Base-by-base conservation (phyloP, 2,888 invertebrate genomes). In the Scrobipalpa costella region DNA sequence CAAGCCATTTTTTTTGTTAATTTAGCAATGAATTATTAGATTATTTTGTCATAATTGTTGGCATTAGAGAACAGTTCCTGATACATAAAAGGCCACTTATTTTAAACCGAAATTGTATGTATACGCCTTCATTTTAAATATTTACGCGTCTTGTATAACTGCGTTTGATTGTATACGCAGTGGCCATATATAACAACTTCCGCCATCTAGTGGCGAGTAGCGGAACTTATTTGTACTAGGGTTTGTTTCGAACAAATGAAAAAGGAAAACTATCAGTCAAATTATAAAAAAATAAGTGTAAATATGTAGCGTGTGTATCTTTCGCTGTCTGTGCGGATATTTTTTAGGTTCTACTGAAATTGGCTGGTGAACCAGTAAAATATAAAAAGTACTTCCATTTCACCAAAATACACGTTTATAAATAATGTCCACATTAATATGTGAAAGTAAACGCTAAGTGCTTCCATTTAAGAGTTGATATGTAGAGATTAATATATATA, bases 211-310 rank as follows among this genome's bases (percentile, higher is more conserved):
- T 64, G 71, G 71, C 63, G 64, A 68, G 66, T 78, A 78, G 74
- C 17, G n/a, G 58, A 66, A 66, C 64, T 66, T 34, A 15, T 9
- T 34, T 47, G 3, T 17, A 49, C 49, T 60, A 60, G 60, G 19
- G 17, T 49, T 49, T 33, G 17, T 60, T 60, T 49, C 34, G 60
- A 60, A 49, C 34, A 34, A 61, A 63, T 36, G 50, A 59, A 64
- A 71, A 69, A 64, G 58, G 50, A 68, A 71, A 81, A 85, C 86
- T 85, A 78, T 82, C 74, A 73, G 87, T 87, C 87, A 87, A 88
- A 87, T 88, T 87, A 86, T 78, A 71, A 74, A 75, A 75, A 71
- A 71, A 76, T 67, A 81, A 69, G 55, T 88, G 88, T 87, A 88
- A 82, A 88, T 88, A 88, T 63, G 79, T 85, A 85, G 84, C 63